A percentile compares a stretch with the other conserved stretches of the same genome.
phyloP scores from a whole-genome alignment of 2,797 vertebrate genomes.

The Onychomys arenicola region DNA sequence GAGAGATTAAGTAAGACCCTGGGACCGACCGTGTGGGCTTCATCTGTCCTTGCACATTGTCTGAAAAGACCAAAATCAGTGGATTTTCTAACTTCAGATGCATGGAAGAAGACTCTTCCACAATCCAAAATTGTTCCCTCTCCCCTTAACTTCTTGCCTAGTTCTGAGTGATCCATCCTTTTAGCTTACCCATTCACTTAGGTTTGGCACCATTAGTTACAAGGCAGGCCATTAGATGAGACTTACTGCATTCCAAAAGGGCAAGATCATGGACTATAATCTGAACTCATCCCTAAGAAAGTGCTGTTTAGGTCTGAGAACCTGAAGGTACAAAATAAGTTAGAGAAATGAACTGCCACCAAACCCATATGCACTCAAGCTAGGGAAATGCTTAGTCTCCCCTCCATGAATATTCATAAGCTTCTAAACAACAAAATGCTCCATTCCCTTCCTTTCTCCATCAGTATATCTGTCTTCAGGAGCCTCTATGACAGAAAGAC shows the following conservation, averaged over 20 bases:
- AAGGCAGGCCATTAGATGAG: not conserved
- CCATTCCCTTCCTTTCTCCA: not conserved
- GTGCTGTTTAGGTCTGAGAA: not conserved
- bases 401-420: not conserved
- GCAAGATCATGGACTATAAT: not conserved
- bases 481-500: not conserved
- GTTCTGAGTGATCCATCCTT: not conserved
- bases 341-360: not conserved
- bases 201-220: not conserved
- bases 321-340: not conserved
- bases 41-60: not conserved
- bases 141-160: not conserved
- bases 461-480: not conserved
- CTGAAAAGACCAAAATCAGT: not conserved
- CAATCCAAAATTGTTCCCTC: not conserved
- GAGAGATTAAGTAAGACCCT: not conserved
- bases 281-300: not conserved
- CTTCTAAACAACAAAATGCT: not conserved
- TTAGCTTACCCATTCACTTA: not conserved
- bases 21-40: not conserved
- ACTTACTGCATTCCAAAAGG: not conserved
- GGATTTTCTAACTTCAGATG: constrained; percentile 13
- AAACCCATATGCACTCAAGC: not conserved
- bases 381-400: not conserved
- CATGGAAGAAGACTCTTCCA: not conserved